Evolutionary conservation across 2,888 invertebrate species (phyloP).

Genomic region (Chymomyza caudatula): DNA sequence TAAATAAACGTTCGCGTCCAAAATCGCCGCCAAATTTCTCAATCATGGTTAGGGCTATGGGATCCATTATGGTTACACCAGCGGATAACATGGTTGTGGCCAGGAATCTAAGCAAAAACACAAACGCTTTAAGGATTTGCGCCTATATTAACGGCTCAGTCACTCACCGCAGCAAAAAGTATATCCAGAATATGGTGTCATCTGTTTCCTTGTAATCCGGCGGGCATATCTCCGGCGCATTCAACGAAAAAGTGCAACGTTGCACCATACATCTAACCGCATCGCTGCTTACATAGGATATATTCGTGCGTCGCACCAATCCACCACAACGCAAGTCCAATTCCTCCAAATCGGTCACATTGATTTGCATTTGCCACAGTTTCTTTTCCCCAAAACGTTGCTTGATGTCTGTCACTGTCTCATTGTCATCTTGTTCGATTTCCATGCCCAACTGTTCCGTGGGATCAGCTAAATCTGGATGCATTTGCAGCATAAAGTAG

Average conservation of each 20-base stretch:
- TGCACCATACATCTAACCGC: slow-evolving; percentile 87
- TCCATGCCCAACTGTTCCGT: slow-evolving; percentile 87
- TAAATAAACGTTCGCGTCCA: slow-evolving; percentile 88
- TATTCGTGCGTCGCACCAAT: slow-evolving; percentile 83
- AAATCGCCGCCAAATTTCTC: slow-evolving; percentile 90
- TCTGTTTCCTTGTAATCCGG: slow-evolving; percentile 89
- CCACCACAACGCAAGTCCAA: slow-evolving; percentile 88
- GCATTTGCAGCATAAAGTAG: slow-evolving; percentile 84
- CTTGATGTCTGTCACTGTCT: slow-evolving; percentile 85
- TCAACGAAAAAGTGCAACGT: slow-evolving; percentile 86
- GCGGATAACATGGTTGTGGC: slow-evolving; percentile 90
- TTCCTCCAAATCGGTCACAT: slow-evolving; percentile 85
- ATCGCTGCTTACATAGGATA: slow-evolving; percentile 82
- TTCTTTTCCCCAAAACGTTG: slow-evolving; percentile 84
- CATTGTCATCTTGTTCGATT: slow-evolving; percentile 86
- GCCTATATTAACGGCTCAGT: too few species aligned
- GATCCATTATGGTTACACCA: slow-evolving; percentile 93
- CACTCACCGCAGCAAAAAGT: slow-evolving; percentile 82
- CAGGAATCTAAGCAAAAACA: slow-evolving; percentile 81
- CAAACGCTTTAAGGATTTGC: too few species aligned
- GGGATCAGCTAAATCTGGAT: slow-evolving; percentile 86
- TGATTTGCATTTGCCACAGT: slow-evolving; percentile 83
- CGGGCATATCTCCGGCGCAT: slow-evolving; percentile 88
- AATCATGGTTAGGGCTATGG: slow-evolving; percentile 90
- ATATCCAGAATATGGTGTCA: slow-evolving; percentile 89